phyloP scores from a whole-genome alignment of 92 coral and sea anemone species.

The Hydrozoanthus gracilis region DNA sequence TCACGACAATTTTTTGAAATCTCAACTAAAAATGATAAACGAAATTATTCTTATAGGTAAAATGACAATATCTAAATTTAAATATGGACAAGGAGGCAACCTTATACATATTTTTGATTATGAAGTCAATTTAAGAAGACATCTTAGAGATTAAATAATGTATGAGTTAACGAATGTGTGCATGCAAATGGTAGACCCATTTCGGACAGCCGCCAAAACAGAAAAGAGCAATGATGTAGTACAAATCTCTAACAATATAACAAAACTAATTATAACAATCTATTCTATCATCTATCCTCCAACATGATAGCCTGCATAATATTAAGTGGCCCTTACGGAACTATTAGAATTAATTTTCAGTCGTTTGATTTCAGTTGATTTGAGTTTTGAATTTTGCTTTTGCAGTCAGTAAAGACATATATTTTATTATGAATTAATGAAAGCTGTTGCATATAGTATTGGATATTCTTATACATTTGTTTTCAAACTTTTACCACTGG shows the following conservation, averaged over 20 bases:
- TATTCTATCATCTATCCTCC: constrained; percentile 19
- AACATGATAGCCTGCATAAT: constrained; percentile 9
- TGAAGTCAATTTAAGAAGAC: constrained; percentile 21
- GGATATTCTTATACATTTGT: no score
- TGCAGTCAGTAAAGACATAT: no score
- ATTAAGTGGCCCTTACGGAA: constrained; percentile 12
- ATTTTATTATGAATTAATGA: no score
- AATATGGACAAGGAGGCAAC: constrained; percentile 26
- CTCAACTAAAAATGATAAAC: constrained; percentile 20
- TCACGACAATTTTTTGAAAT: constrained; percentile 8
- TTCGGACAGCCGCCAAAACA: no score
- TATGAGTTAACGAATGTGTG: constrained; percentile 25
- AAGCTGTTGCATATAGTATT: no score
- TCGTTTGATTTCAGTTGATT: constrained; percentile 12
- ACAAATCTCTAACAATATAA: constrained; percentile 3
- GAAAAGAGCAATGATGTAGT: constrained; percentile 9
- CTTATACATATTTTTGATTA: constrained; percentile 17
- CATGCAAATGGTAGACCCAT: constrained; percentile 12
- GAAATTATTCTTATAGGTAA: constrained; percentile 23
- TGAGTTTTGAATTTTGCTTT: constrained; percentile 11
- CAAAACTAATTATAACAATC: constrained; percentile 15
- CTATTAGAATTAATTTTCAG: constrained; percentile 2
- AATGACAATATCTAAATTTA: constrained; percentile 18
- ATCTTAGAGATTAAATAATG: constrained; percentile 13
- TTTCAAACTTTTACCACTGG: no score